These are phyloP conservation scores for Drosophila lowei DNA, from an alignment of 1,140 invertebrate species.

Conservation along the genomic window DNA sequence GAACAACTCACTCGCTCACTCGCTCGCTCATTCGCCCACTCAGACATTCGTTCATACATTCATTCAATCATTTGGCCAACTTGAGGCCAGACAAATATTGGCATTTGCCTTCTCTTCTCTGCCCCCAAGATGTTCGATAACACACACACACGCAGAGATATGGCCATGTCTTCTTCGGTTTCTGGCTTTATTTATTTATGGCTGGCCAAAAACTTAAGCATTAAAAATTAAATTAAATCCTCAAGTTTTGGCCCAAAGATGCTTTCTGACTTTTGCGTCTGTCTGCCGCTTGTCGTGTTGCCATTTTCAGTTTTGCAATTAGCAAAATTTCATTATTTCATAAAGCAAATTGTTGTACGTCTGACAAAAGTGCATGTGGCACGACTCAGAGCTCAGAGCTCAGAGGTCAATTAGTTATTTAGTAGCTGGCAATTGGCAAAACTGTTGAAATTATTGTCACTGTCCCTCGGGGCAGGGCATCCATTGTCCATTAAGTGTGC, in stretches of 20 bases:
- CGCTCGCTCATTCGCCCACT: constrained; percentile 22
- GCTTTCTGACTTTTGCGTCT: constrained; percentile 34
- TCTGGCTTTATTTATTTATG: constrained; percentile 52
- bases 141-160: not conserved
- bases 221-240: constrained; percentile 78
- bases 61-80: constrained; percentile 39
- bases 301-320: constrained; percentile 55
- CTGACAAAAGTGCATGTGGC: constrained; percentile 41
- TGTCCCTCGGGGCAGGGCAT: not conserved
- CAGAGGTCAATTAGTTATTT: constrained; percentile 68
- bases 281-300: constrained; percentile 8
- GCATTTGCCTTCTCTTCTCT: constrained; percentile 54
- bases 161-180: not conserved
- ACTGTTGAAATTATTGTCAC: constrained; percentile 44
- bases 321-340: constrained; percentile 70
- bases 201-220: constrained; percentile 63
- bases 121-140: constrained; percentile 51
- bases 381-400: too few relatives aligned
- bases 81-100: constrained; percentile 63
- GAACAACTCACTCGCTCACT: constrained; percentile 52
- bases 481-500: constrained; percentile 46
- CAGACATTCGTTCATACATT: constrained; percentile 1
- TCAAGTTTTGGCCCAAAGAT: constrained; percentile 40
- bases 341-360: constrained; percentile 37
- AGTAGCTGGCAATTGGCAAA: constrained; percentile 56